Conservation (phyloP, 2,888 invertebrate genomes). For the Molorchus minor region DNA sequence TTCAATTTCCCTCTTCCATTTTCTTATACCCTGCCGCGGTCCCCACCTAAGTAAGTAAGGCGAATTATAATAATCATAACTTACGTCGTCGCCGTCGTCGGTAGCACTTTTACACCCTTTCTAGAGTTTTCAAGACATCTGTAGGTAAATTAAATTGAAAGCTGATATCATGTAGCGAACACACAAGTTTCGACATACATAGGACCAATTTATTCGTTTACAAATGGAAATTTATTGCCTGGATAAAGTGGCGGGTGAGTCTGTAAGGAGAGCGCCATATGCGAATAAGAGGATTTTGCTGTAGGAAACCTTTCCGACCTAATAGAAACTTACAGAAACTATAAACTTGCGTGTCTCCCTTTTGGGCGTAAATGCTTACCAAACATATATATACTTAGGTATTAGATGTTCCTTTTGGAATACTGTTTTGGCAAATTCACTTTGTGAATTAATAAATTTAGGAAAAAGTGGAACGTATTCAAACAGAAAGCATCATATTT, state of each 20-base stretch:
- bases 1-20: too few species aligned
- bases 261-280: neutral
- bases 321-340: constrained; percentile 5
- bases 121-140: neutral
- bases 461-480: too few species aligned
- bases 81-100: too few species aligned
- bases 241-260: neutral
- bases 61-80: too few species aligned
- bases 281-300: constrained; percentile 34
- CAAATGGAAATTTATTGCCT: neutral
- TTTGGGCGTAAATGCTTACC: neutral
- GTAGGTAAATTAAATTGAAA: neutral
- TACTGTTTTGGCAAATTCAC: too few species aligned
- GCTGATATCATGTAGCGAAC: neutral
- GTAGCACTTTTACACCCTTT: neutral
- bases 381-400: neutral
- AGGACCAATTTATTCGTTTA: neutral
- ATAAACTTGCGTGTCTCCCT: neutral
- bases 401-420: neutral
- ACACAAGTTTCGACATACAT: neutral
- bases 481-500: too few species aligned
- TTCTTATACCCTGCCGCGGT: too few species aligned
- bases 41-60: too few species aligned
- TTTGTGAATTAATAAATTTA: too few species aligned
- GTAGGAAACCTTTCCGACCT: constrained; percentile 28